Evolutionary conservation across 2,888 invertebrate genomes (phyloP), one percentile per base, ranked within the genome.

Genomic region (Athrips mouffetella): DNA sequence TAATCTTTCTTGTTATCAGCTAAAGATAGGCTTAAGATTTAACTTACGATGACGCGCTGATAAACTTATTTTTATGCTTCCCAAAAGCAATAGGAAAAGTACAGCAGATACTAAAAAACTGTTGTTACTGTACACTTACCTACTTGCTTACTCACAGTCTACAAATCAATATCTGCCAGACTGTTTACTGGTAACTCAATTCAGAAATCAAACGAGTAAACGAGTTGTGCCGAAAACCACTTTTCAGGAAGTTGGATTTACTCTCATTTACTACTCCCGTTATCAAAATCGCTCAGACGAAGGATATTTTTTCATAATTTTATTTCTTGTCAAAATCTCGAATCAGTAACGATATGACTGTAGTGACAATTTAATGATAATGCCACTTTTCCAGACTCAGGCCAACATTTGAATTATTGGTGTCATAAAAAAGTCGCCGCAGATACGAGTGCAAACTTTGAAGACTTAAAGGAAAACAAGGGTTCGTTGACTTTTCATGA

Each of bases 311-410:
- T n/a, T n/a, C n/a, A n/a, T n/a, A n/a, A 15, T 15, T 15, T 15
- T 35, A 35, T 20, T 10, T 37, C 6, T 21, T 11, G 2, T 20
- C 7, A n/a, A n/a, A 11, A 18, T 18, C 35, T 2, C 1, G n/a
- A 35, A 20, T 35, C 35, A 35, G 35, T 35, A 20, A 35, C 18
- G 37, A 40, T 25, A 25, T 15, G 15, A 25, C 23, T 25, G 25
- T 40, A 40, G 40, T 40, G 40, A 40, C 40, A 40, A 40, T 40
- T 40, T 40, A 40, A 40, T 15, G 40, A 13, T 25, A 40, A 40
- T 25, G 23, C 10, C 25, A 23, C 10, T 25, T 15, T 40, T 40
- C 25, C 40, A 40, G 25, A 25, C 40, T 13, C 15, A 1, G 13
- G 3, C 15, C 21, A 7, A 2, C 23, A 25, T 13, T 40, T 40